Conservation (phyloP, 2,797 vertebrate species). For the Darevskia mixta region DNA sequence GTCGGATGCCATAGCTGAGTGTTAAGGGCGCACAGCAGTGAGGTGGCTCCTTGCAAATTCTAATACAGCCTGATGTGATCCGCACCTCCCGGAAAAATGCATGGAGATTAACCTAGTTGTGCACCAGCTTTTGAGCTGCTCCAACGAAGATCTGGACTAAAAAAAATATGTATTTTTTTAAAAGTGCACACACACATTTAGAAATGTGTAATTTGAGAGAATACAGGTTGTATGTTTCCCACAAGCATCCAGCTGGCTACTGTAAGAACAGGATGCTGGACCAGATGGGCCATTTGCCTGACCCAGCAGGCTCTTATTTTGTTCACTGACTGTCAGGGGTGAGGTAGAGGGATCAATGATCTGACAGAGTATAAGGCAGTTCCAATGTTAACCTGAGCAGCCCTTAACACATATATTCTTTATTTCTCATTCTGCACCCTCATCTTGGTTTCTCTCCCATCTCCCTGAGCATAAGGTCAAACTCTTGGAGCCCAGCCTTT, state of each 20-base stretch:
- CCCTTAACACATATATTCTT: no score
- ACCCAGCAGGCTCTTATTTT: no score
- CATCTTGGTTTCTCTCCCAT: not conserved
- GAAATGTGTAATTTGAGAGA: not conserved
- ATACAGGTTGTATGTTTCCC: no score
- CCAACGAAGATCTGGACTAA: not conserved
- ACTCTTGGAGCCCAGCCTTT: slow-evolving; percentile 74
- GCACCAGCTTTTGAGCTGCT: not conserved
- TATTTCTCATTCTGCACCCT: not conserved
- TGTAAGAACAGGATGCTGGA: no score
- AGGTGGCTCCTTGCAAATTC: not conserved
- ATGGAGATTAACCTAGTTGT: not conserved
- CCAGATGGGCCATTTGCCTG: no score
- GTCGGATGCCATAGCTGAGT: not conserved
- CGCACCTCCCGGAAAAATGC: not conserved
- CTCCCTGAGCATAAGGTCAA: slow-evolving; percentile 66
- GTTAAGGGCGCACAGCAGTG: not conserved
- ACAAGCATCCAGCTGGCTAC: no score
- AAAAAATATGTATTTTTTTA: not conserved
- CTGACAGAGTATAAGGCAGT: not conserved
- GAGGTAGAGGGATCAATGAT: not conserved
- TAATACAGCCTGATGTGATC: not conserved
- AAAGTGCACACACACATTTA: not conserved
- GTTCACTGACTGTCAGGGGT: not conserved
- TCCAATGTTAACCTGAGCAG: not conserved